Base-by-base conservation (phyloP, 2,113 vertebrate species). In the Ictalurus furcatus region DNA sequence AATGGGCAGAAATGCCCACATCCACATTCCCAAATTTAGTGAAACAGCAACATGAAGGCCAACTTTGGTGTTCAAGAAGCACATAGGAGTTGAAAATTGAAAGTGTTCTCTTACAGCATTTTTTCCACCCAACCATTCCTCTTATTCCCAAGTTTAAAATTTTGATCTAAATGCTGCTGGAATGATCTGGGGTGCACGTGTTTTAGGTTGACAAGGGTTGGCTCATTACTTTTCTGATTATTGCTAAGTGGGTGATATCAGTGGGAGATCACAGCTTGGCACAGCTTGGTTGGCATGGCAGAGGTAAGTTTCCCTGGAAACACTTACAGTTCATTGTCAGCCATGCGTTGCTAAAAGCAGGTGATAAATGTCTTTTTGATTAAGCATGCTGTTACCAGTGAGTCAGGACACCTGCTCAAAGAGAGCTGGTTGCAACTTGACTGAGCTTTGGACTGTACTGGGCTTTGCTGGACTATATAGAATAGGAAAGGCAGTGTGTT, bases 291-390 rank as follows among this genome's bases (percentile, higher is more conserved):
- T 92, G 91, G 90, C 90, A 92, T 90, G 88, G 89, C 86, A 87
- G 87, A 92, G 88, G 86, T 90, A 91, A 83, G 90, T 92, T 91
- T 90, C 90, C 87, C 81, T 92, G 91, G 90, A 91, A 90, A 92
- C 88, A 69, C 84, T 69, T 87, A 90, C 74, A 88, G 85, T 88
- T 87, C 44, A 87, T 82, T 52, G 74, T 84, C 85, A 91, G 86
- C 89, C 87, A 87, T n/a, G 85, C 61, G 34, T 88, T 90, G 71
- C 91, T 91, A 89, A 91, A 91, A 90, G 80, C 87, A 91, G 89
- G 87, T 90, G 87, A 91, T 88, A 90, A 87, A 89, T 85, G 89
- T 79, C 85, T 91, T 90, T 40, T 89, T 63, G 80, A 91, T 87
- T 89, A 84, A 74, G 87, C 89, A 85, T 81, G 85, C 34, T 88